Base-by-base conservation (phyloP, 2,888 invertebrate genomes). In the Agrypnus murinus region DNA sequence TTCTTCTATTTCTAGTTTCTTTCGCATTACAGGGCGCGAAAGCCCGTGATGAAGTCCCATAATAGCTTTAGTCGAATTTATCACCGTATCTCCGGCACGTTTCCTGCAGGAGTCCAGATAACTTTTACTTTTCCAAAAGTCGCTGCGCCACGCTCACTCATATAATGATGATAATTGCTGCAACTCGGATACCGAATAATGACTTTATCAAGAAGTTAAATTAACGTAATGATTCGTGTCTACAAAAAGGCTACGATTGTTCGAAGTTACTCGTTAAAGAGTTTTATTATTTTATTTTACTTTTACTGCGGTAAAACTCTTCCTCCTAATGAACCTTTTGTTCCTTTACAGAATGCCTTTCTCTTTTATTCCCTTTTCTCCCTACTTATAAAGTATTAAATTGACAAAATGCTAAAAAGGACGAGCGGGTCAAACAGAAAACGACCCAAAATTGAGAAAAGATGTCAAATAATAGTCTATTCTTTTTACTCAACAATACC, bases 1-100 rank as follows among this genome's bases (percentile, higher is more conserved):
- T 81, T 81, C 80, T 80, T 81, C 82, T 81, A 82, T 82, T 82
- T 81, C 80, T 81, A 81, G 80, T 82, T 82, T 81, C 81, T 81
- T 80, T 80, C 77, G 76, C 78, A 77, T 81, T 81, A 80, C 75
- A 75, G 79, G 79, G 77, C 77, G 77, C 77, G 77, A 78, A 80
- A 81, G 79, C 77, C 79, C 77, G 81, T 77, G 82, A 81, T 82
- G 81, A 81, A 81, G 81, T 81, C 80, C 78, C 77, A 78, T 81
- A 82, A 83, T 82, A 79, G 81, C 79, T 81, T 78, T 79, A 76
- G 77, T 74, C 78, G 77, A 81, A 82, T 82, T 82, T 82, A 82
- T 82, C 82, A 81, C 81, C 77, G 81, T 80, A 81, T 81, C 81
- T 81, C 80, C 80, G 79, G 80, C 82, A 82, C 82, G 81, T 82